Conservation (phyloP, 2,797 vertebrate species). For the Xenopus petersii region DNA sequence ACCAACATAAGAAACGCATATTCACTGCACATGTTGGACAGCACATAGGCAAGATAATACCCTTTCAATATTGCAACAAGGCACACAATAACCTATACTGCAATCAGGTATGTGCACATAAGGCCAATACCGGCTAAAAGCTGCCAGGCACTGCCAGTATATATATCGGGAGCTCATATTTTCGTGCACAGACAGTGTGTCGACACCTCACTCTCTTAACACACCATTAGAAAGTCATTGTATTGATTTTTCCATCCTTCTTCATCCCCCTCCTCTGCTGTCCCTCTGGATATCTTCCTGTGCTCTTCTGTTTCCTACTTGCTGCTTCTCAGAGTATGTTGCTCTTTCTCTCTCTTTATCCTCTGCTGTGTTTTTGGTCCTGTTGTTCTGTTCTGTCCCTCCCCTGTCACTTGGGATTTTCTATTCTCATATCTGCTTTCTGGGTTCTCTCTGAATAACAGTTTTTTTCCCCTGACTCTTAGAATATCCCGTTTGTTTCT, state of each 20-base stretch:
- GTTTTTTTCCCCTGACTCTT: not conserved
- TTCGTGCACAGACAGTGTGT: constrained; percentile 63
- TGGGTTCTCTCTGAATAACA: not conserved
- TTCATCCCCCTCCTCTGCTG: constrained; percentile 53
- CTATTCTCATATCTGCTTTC: not conserved
- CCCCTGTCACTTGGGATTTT: not conserved
- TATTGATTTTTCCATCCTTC: constrained; percentile 72
- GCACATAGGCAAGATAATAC: not conserved
- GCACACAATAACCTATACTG: not conserved
- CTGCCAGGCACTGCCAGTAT: constrained; percentile 41
- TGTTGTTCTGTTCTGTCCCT: not conserved
- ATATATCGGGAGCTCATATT: constrained; percentile 64
- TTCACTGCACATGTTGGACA: constrained; percentile 12
- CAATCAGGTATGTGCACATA: not conserved
- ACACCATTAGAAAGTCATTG: constrained; percentile 67
- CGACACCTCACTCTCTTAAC: constrained; percentile 62
- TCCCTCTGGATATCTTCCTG: constrained; percentile 22
- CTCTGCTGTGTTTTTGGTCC: constrained; percentile 2
- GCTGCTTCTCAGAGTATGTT: not conserved
- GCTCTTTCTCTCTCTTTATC: constrained; percentile 11
- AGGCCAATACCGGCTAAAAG: not conserved
- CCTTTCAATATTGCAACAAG: not conserved
- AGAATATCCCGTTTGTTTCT: not conserved
- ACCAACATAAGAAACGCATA: constrained; percentile 8
- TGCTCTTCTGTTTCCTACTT: constrained; percentile 6